Percentiles rank a stretch among this genome's conserved stretches.
Conservation (phyloP, 64 coral and sea anemone genomes). For the Acropora tenuis region DNA sequence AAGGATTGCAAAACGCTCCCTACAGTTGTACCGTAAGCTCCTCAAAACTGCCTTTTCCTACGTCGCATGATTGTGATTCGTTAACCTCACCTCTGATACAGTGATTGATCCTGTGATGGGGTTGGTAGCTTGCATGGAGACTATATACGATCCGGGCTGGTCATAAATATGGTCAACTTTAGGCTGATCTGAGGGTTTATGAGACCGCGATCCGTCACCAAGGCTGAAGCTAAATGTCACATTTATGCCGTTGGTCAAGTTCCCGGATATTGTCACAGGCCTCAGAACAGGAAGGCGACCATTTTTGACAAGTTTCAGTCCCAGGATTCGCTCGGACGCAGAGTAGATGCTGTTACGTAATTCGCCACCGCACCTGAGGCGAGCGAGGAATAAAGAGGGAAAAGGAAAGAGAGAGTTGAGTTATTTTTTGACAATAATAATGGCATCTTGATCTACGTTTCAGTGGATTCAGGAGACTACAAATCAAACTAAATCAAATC, state of each 20-base stretch:
- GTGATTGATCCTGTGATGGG: slow-evolving; percentile 44
- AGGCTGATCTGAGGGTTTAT: slow-evolving; percentile 6
- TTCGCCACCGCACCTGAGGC: slow-evolving; percentile 64
- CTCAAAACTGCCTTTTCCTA: too few relatives aligned
- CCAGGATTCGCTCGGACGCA: slow-evolving; percentile 68
- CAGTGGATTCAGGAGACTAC: too few relatives aligned
- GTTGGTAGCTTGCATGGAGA: slow-evolving; percentile 66
- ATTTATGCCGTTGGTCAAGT: slow-evolving; percentile 52
- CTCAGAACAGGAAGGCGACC: slow-evolving; percentile 44
- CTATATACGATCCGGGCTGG: slow-evolving; percentile 72
- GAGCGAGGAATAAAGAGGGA: not conserved
- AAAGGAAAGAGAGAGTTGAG: not conserved
- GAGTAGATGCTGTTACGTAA: slow-evolving; percentile 73
- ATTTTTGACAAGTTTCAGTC: slow-evolving; percentile 26
- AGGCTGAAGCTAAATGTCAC: slow-evolving; percentile 46
- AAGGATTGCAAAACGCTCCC: too few relatives aligned
- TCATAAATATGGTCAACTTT: slow-evolving; percentile 66
- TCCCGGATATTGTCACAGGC: slow-evolving; percentile 62
- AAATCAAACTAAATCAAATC: too few relatives aligned
- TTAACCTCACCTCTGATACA: slow-evolving; percentile 10
- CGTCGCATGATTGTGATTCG: not conserved
- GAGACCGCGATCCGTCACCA: slow-evolving; percentile 56
- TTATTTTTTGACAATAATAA: too few relatives aligned
- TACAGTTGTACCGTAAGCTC: too few relatives aligned
- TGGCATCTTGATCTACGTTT: too few relatives aligned